Percentiles rank a stretch among this genome's conserved stretches.
Evolutionary conservation across 2,797 vertebrate genomes (phyloP).

Genomic region (Euthynnus affinis): DNA sequence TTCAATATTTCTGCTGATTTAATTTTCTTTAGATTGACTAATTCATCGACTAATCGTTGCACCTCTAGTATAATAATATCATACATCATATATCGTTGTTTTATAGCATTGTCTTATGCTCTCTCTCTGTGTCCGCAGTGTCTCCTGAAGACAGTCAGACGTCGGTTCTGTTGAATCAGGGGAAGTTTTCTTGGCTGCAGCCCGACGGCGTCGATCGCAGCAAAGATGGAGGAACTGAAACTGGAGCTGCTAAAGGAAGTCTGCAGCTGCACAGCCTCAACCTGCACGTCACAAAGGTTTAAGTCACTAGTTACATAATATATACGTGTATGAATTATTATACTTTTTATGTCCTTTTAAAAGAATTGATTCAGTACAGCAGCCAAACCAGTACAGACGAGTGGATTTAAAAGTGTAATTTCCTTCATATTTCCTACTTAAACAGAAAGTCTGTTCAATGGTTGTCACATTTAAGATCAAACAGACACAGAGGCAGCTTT

Average conservation of each 20-base stretch:
- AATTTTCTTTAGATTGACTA: too few relatives aligned
- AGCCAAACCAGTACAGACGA: not conserved
- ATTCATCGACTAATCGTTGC: not conserved
- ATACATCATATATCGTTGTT: not conserved
- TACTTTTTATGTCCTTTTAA: not conserved
- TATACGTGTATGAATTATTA: not conserved
- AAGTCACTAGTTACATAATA: too few relatives aligned
- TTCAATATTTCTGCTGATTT: too few relatives aligned
- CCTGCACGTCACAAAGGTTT: conserved; percentile 90
- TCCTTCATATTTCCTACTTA: not conserved
- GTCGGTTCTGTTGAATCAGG: conserved; percentile 85
- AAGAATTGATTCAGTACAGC: too few relatives aligned
- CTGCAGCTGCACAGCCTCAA: conserved; percentile 87
- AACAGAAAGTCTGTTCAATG: too few relatives aligned
- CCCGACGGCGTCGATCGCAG: conserved; percentile 23
- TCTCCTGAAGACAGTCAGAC: conserved; percentile 81
- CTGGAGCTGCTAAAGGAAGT: conserved; percentile 50
- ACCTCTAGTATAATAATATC: not conserved
- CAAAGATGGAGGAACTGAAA: conserved; percentile 23
- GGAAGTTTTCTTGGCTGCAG: conserved; percentile 91
- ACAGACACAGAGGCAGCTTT: too few relatives aligned
- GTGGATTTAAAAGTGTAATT: not conserved
- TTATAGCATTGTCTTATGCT: not conserved
- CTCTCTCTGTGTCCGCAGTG: conserved; percentile 73
- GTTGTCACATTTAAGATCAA: too few relatives aligned